Evolutionary conservation across 2,797 vertebrate genomes (phyloP), one percentile per base, ranked within the genome.

Genomic region (Eurystomus glaucurus): DNA sequence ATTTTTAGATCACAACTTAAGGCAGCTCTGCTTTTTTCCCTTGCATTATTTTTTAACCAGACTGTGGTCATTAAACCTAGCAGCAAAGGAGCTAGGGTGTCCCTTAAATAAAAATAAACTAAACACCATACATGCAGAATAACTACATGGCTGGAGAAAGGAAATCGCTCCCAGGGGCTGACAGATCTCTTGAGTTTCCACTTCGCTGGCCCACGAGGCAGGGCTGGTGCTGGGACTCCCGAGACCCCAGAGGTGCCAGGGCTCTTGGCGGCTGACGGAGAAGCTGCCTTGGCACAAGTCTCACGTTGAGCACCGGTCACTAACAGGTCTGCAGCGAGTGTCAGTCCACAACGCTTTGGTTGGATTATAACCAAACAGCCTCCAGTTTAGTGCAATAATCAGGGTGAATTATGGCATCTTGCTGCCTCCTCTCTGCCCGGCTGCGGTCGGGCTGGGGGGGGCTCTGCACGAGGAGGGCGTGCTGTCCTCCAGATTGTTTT

Each of bases 151-250:
- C 50, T 65, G 64, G 45, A 74, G 83, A 83, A 88, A 85, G 52
- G 52, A 80, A 93, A 91, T 88, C 78, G 1, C 94, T 96, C 50
- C 62, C 69, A 75, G 92, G 88, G 83, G 85, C 79, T 96, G 94
- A 96, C 94, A 96, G 92, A 77, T 57, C 96, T 96, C 95, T 96
- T 94, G 88, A 96, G 88, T 85, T 93, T 76, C 90, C 88, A 94
- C 93, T 95, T 96, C 1, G 29, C 62, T 29, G 35, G 66, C 80
- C 90, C 84, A 79, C 3, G 12, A 79, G 66, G 79, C 62, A 76
- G 86, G 70, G 26, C 95, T 77, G 86, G 54, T 55, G 80, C 86
- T 74, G 92, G 93, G 83, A 79, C n/a, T 96, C 84, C 85, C 1
- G 0, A 43, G 81, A 41, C 54, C 70, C 66, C 51, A 3, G 85